Evolutionary conservation across 2,113 vertebrate genomes (phyloP).

Genomic region (Embiotoca jacksoni): DNA sequence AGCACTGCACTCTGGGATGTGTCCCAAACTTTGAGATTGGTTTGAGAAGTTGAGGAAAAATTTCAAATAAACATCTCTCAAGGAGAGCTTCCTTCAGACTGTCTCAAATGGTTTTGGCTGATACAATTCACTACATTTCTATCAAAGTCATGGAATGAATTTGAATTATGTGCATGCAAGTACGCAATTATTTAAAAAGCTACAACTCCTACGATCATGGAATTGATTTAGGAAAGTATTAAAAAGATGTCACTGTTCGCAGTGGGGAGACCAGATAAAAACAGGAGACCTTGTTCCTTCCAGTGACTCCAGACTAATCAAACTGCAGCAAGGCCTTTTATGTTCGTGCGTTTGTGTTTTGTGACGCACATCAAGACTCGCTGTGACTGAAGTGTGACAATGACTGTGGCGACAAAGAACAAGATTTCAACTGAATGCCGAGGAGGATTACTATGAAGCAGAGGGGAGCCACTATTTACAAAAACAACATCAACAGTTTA

Average conservation of each 20-base stretch:
- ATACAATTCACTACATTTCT: too few species aligned
- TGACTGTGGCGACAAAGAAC: too few species aligned
- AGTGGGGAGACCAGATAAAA: not conserved
- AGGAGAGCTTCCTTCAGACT: not conserved
- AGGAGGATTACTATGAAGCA: too few species aligned
- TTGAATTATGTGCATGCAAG: not conserved
- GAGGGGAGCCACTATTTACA: too few species aligned
- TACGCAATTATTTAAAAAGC: not conserved
- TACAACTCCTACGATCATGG: too few species aligned
- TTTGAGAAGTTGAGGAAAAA: conserved; percentile 3
- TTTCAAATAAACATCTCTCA: not conserved
- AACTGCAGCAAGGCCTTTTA: not conserved
- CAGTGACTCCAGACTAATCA: not conserved
- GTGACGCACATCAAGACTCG: not conserved
- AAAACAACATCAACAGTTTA: too few species aligned
- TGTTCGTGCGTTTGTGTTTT: conserved; percentile 1
- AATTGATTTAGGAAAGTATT: too few species aligned
- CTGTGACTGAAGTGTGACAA: too few species aligned
- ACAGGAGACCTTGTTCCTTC: not conserved
- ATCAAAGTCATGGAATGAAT: too few species aligned
- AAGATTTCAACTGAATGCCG: too few species aligned
- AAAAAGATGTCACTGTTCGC: not conserved
- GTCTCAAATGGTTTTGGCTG: not conserved
- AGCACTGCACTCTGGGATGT: not conserved
- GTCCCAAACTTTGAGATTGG: not conserved